These are phyloP conservation scores for Suricata suricatta DNA, from an alignment of 2,113 vertebrate species.

Conservation along the genomic window DNA sequence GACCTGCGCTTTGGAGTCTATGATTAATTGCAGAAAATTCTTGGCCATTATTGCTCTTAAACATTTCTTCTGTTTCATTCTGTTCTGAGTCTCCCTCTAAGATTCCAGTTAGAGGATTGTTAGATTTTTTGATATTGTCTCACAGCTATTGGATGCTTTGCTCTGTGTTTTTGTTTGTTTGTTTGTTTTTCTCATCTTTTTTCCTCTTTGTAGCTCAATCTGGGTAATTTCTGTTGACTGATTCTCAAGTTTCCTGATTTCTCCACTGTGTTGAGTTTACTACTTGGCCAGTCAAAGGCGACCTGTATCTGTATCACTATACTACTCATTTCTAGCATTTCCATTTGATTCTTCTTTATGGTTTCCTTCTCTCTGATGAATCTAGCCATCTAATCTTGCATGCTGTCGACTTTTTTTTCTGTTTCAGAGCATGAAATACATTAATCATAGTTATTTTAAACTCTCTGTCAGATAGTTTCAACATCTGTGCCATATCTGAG, in stretches of 20 bases:
- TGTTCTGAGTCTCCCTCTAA: background rate
- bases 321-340: background rate
- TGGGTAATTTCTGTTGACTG: background rate
- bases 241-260: background rate
- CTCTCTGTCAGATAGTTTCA: background rate
- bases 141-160: background rate
- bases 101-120: background rate
- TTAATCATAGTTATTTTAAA: constrained; percentile 2
- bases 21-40: background rate
- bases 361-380: background rate
- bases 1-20: background rate
- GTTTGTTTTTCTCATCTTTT: background rate
- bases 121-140: background rate
- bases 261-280: background rate
- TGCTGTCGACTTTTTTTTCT: background rate
- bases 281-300: background rate
- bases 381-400: background rate
- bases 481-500: background rate
- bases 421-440: background rate
- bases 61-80: background rate
- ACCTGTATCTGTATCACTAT: background rate
- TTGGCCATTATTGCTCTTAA: background rate
- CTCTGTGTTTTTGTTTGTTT: background rate
- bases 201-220: background rate
- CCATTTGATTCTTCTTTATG: background rate